phyloP scores from a whole-genome alignment of 2,888 invertebrate genomes.

The Emesis furor region DNA sequence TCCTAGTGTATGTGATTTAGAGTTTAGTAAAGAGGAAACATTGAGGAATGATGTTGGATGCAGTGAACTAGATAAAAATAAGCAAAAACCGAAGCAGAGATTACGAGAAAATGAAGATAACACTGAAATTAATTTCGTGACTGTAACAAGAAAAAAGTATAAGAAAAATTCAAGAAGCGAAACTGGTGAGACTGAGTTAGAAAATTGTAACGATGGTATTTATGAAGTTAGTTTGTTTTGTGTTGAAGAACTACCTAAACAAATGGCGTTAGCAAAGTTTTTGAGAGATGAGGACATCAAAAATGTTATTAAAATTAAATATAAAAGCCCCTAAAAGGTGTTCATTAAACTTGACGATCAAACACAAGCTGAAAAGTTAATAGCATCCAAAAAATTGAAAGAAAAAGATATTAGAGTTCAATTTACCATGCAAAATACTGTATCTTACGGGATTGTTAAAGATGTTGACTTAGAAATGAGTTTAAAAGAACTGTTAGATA shows the following conservation, averaged over 20 bases:
- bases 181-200: neutral
- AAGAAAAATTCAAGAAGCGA: neutral
- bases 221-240: neutral
- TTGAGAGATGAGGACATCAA: slow-evolving; percentile 24
- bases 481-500: neutral
- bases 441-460: slow-evolving; percentile 11
- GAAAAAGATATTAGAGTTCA: slow-evolving; percentile 9
- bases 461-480: slow-evolving; percentile 11
- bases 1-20: too few relatives aligned
- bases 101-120: neutral
- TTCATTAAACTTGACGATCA: neutral
- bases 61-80: neutral
- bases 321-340: slow-evolving; percentile 20
- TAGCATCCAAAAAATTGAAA: neutral
- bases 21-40: too few relatives aligned
- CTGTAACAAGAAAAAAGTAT: neutral
- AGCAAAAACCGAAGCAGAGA: neutral
- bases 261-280: slow-evolving; percentile 36
- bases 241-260: slow-evolving; percentile 19
- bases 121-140: slow-evolving; percentile 1
- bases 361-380: neutral
- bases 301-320: slow-evolving; percentile 26
- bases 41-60: neutral
- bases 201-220: too few relatives aligned
- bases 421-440: neutral